Percentiles rank a stretch among this genome's conserved stretches.
Evolutionary conservation across 2,113 vertebrate genomes (phyloP).

Genomic region (Lophura nycthemera): DNA sequence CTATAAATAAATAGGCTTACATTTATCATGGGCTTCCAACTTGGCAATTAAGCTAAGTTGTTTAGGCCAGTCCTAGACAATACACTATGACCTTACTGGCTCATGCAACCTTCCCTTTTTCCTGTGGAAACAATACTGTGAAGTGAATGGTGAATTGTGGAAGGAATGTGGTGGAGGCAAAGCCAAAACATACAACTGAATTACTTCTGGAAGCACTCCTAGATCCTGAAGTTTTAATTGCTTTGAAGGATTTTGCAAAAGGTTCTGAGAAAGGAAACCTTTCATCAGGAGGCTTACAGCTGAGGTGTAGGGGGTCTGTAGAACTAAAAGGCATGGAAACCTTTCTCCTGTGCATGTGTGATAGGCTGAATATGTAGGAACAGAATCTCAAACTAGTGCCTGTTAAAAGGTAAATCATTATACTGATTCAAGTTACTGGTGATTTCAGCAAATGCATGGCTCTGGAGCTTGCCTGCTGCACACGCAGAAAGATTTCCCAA

Average conservation of each 20-base stretch:
- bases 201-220: not conserved
- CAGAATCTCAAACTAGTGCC: not conserved
- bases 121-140: not conserved
- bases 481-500: not conserved
- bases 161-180: not conserved
- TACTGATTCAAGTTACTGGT: not conserved
- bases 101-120: not conserved
- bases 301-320: not conserved
- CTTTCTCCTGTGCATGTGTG: accelerated
- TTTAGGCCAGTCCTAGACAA: not conserved
- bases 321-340: not conserved
- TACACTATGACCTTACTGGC: not conserved
- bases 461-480: not conserved
- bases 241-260: not conserved
- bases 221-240: not conserved
- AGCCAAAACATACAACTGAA: not conserved
- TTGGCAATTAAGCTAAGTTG: not conserved
- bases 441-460: not conserved
- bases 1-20: not conserved
- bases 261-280: not conserved
- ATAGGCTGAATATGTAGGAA: not conserved
- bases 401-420: not conserved
- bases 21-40: not conserved
- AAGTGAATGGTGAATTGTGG: not conserved
- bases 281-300: not conserved